These are phyloP conservation scores for Meloidogyne chitwoodi DNA, from an alignment of 1,140 invertebrate genomes.

Conservation along the genomic window DNA sequence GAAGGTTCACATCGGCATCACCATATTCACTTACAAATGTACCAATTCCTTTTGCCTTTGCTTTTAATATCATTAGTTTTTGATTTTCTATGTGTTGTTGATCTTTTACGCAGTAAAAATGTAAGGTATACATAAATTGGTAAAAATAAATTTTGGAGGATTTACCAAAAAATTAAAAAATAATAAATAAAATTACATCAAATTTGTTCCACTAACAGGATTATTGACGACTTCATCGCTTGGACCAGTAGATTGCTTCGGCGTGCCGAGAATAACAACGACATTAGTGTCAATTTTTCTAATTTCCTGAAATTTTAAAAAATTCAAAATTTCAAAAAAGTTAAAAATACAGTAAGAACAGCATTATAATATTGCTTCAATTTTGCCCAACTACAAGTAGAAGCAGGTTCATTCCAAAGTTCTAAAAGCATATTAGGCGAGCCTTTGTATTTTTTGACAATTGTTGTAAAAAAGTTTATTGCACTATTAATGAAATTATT, in stretches of 20 bases:
- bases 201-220: neutral
- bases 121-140: neutral
- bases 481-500: neutral
- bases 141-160: too few relatives aligned
- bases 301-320: neutral
- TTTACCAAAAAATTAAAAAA: too few relatives aligned
- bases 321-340: too few relatives aligned
- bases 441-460: neutral
- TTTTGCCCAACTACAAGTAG: neutral
- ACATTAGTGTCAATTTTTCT: neutral
- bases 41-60: neutral
- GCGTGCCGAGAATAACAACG: neutral
- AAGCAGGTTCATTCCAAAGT: neutral
- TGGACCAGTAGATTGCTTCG: neutral
- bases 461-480: neutral
- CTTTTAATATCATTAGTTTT: neutral
- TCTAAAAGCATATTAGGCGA: neutral
- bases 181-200: too few relatives aligned
- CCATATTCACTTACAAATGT: neutral
- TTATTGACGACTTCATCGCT: neutral
- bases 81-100: neutral
- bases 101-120: neutral
- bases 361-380: neutral
- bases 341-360: neutral
- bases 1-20: neutral